Conservation (phyloP, 2,888 invertebrate species). For the Zhengitettix transpicula region DNA sequence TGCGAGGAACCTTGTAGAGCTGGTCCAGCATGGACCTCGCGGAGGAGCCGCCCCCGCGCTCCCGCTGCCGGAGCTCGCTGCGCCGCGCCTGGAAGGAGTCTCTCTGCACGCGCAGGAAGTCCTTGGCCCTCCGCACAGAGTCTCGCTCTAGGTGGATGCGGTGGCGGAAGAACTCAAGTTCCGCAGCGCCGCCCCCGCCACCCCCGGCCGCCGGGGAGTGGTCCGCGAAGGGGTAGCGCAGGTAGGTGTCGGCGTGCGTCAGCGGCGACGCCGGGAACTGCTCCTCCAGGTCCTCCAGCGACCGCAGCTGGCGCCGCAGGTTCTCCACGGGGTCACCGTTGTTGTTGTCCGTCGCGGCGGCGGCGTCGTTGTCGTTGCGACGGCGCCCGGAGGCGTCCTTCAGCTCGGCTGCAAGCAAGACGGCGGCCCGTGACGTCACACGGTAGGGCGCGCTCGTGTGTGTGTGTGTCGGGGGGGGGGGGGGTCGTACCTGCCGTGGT, state of each 20-base stretch:
- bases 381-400: no score
- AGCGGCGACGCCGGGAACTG: constrained; percentile 59
- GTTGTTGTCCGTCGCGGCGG: background rate
- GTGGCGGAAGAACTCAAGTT: constrained; percentile 68
- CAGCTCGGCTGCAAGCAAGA: no score
- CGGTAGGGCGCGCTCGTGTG: background rate
- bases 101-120: constrained; percentile 49
- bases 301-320: constrained; percentile 60
- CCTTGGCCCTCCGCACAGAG: constrained; percentile 67
- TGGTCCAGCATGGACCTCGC: constrained; percentile 10
- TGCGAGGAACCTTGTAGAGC: constrained; percentile 12
- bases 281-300: constrained; percentile 66
- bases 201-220: no score
- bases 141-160: constrained; percentile 66
- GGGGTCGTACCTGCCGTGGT: constrained; percentile 40
- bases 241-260: constrained; percentile 51
- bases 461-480: background rate
- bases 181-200: no score
- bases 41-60: constrained; percentile 4
- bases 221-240: constrained; percentile 66
- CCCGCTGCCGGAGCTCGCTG: constrained; percentile 26
- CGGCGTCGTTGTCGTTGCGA: no score
- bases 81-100: constrained; percentile 48
- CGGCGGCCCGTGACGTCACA: no score
- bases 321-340: constrained; percentile 49